Percentiles rank a stretch among this genome's conserved stretches.
These are phyloP conservation scores for Melanotaenia duboulayi DNA, from an alignment of 2,113 vertebrate species.

Conservation along the genomic window DNA sequence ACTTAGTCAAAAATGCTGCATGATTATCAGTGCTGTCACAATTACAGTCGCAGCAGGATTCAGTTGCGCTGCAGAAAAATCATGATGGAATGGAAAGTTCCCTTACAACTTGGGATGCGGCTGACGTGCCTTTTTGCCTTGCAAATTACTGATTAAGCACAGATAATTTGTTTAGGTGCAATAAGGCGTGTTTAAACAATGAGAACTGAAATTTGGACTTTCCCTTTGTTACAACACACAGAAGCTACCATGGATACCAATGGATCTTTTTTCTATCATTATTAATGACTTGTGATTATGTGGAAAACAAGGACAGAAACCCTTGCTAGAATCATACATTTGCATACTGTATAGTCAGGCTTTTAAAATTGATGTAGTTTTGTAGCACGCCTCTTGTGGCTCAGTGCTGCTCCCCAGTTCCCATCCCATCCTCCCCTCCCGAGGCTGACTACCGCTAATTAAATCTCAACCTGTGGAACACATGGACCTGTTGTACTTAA, in stretches of 20 bases:
- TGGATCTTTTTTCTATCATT: background rate
- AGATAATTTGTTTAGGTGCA: conserved; percentile 51
- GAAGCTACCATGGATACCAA: background rate
- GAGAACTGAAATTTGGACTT: background rate
- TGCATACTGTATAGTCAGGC: too few relatives aligned
- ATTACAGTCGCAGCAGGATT: conserved; percentile 46
- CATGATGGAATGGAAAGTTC: conserved; percentile 32
- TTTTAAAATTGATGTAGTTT: conserved; percentile 1
- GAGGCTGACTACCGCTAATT: conserved; percentile 49
- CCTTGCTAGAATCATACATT: conserved; percentile 2
- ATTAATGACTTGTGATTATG: background rate
- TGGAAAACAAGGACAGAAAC: background rate
- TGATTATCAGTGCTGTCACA: conserved; percentile 44
- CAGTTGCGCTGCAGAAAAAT: conserved; percentile 38
- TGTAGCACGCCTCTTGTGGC: background rate
- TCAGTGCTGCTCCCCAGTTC: background rate
- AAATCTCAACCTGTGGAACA: conserved; percentile 51
- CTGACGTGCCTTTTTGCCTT: conserved; percentile 58
- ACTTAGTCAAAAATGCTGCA: conserved; percentile 19
- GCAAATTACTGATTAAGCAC: conserved; percentile 64
- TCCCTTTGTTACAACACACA: background rate
- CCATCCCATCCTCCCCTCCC: background rate
- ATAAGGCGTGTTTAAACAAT: too few relatives aligned
- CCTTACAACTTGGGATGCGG: conserved; percentile 19
- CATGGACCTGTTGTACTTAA: conserved; percentile 27